phyloP scores from a whole-genome alignment of 2,888 invertebrate species.

The Thelaira solivaga region DNA sequence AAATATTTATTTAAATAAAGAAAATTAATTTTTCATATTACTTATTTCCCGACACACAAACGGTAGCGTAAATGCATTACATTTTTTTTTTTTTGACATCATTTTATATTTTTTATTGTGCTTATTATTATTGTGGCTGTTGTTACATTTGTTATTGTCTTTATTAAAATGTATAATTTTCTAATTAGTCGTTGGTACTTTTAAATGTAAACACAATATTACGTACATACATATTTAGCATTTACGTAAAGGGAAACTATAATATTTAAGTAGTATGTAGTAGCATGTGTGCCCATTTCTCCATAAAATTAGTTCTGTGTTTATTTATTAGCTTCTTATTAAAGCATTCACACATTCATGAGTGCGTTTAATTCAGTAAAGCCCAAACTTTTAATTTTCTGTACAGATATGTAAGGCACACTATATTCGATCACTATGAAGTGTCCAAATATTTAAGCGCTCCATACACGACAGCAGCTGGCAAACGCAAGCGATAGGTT shows the following conservation, averaged over 20 bases:
- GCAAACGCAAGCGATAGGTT: too few relatives aligned
- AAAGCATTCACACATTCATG: constrained; percentile 2
- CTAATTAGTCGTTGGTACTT: constrained; percentile 35
- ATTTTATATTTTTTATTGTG: too few relatives aligned
- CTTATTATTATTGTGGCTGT: too few relatives aligned
- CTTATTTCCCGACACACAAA: too few relatives aligned
- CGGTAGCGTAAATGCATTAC: too few relatives aligned
- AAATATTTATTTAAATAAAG: background rate
- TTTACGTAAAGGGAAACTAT: background rate
- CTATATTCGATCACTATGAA: too few relatives aligned
- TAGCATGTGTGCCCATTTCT: background rate
- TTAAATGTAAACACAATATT: background rate
- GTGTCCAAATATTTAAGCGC: too few relatives aligned
- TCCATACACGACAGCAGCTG: too few relatives aligned
- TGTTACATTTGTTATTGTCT: constrained; percentile 41
- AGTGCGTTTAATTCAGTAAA: background rate
- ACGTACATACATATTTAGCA: background rate
- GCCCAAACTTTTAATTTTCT: too few relatives aligned
- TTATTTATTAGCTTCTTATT: constrained; percentile 22
- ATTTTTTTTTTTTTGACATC: too few relatives aligned
- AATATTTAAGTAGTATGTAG: background rate
- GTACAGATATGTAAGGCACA: too few relatives aligned
- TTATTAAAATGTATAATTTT: constrained; percentile 59
- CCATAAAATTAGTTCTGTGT: background rate
- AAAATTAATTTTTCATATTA: background rate